Conservation (phyloP, 2,888 invertebrate species). For the Masnerella sp. region DNA sequence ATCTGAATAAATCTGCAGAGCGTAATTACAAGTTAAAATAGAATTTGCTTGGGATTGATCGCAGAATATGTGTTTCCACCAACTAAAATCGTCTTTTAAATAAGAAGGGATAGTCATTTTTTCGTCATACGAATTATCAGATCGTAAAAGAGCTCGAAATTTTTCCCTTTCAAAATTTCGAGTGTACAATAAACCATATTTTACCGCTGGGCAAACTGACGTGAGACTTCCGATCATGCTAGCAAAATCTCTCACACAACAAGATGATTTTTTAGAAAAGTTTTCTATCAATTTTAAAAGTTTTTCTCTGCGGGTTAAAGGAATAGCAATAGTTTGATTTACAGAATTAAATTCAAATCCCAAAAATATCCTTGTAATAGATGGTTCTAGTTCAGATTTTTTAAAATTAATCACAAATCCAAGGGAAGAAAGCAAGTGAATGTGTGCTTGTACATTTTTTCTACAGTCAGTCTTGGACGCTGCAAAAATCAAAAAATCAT, state of each 20-base stretch:
- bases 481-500: slow-evolving; percentile 25
- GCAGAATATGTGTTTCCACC: neutral
- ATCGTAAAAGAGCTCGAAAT: slow-evolving; percentile 11
- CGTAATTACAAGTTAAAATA: neutral
- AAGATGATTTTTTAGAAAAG: slow-evolving; percentile 5
- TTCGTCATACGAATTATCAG: neutral
- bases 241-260: slow-evolving; percentile 19
- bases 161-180: slow-evolving; percentile 31
- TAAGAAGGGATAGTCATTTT: neutral
- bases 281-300: neutral
- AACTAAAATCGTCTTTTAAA: neutral
- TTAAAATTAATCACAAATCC: slow-evolving; percentile 26
- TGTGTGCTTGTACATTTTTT: slow-evolving; percentile 10
- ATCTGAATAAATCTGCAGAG: neutral
- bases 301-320: neutral
- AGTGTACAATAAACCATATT: slow-evolving; percentile 31
- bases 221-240: slow-evolving; percentile 37
- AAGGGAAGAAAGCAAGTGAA: neutral
- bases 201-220: slow-evolving; percentile 40
- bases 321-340: slow-evolving; percentile 23
- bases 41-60: neutral
- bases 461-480: neutral
- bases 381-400: slow-evolving; percentile 15
- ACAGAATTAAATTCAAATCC: slow-evolving; percentile 33
- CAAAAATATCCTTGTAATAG: slow-evolving; percentile 11